Base-by-base conservation (phyloP, 2,888 invertebrate species). In the Lysandra coridon region DNA sequence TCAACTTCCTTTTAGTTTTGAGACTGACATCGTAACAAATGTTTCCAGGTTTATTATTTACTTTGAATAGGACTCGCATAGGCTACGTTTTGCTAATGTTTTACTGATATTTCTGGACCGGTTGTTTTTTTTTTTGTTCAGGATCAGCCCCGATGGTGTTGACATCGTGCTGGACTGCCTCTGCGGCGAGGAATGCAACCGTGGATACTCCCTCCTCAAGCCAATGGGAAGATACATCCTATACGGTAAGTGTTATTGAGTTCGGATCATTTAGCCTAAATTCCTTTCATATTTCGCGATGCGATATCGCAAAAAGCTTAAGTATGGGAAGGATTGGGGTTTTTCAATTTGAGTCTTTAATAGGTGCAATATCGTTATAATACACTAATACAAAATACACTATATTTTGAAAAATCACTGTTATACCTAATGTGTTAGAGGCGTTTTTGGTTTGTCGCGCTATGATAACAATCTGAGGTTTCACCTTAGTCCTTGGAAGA, bases 161-260 rank as follows among this genome's bases (percentile, higher is more conserved):
- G 98, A 98, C 88, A 96, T 98, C 80, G 97, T 98, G 57, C 92
- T 98, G 88, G 98, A 98, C 91, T 98, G 98, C 87, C 95, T 98
- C 81, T 98, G 98, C 89, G 98, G 98, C 4, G 98, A 98, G 86
- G 98, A 98, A 88, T 97, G 97, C 90, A 98, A 97, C 93, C 96
- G 97, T 84, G 98, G 98, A 60, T 97, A 98, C 87, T 95, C 95
- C 79, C 95, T 98, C 64, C 95, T 98, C 83, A 98, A 97, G 88
- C 98, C 98, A 4, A 97, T 98, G 97, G 98, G 98, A 86, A 96
- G 96, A 92, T 98, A 98, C 91, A 96, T 98, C 85, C 95, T 98
- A 69, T 98, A 97, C 90, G 98, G 96, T 96, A 90, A 88, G 91
- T 84, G 78, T 5, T 33, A 44, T 62, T 77, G 76, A 73, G 6